Evolutionary conservation across 2,888 invertebrate species (phyloP), one percentile per base, ranked within the genome.

Genomic region (Phymatocera aterrima): DNA sequence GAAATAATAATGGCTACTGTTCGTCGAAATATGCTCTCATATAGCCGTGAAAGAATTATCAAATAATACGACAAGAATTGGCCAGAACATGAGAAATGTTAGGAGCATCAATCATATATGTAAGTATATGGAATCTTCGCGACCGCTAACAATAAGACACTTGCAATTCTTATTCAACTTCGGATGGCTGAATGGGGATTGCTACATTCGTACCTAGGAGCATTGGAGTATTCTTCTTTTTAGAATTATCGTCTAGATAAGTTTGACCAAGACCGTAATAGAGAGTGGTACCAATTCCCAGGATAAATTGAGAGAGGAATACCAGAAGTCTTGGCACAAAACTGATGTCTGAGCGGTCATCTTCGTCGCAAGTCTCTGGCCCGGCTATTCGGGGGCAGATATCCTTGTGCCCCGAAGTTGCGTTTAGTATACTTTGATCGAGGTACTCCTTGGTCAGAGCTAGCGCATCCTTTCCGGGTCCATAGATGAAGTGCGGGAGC

Each of bases 171-270:
- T n/a, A n/a, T n/a, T n/a, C n/a, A n/a, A n/a, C n/a, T n/a, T n/a
- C n/a, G n/a, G n/a, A n/a, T n/a, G n/a, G n/a, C n/a, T n/a, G 31
- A 28, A 60, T 31, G 28, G 31, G 8, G 24, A 51, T 61, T 28
- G 34, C 51, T 48, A 6, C 75, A 78, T 60, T 72, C 85, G 85
- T 87, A 93, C 93, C 93, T 79, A 95, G 87, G 83, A 94, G 91
- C 83, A 94, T 88, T 0, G 95, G 94, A 0, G 94, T 93, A 82
- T 93, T 93, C 18, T 93, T 93, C 84, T 94, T 94, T 85, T 94
- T 93, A 0, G 94, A 93, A 83, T 94, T 94, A 84, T 95, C 95
- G 86, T 95, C 95, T 83, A 95, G 87, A 86, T 95, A 95, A 0
- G 94, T 93, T 85, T 94, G 93, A 0, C 95, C 94, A 57, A 95